Evolutionary conservation across 2,113 vertebrate species (phyloP), one percentile per base, ranked within the genome.

Genomic region (Lutjanus erythropterus): DNA sequence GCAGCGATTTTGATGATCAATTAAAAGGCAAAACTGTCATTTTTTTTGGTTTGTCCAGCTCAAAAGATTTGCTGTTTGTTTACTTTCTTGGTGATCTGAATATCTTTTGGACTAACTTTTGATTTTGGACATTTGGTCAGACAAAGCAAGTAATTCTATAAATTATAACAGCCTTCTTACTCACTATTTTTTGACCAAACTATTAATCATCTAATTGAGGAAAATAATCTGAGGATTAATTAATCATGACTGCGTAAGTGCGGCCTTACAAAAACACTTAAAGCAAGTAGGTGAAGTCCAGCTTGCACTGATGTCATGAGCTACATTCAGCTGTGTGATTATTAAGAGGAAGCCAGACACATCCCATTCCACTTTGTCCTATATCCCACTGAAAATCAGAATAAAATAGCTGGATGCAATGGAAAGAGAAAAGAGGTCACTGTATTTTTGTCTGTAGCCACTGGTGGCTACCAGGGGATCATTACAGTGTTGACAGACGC

Each of bases 261-360:
- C 31, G 25, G 18, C 9, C n/a, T 33, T 3, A 39, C 16, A 41
- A 53, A 65, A 77, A 62, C 31, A 2, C 14, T n/a, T 1, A 8
- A 1, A 52, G 18, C 44, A 42, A 58, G n/a, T 16, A 49, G 69
- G 75, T 60, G 41, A 37, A 33, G 19, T 39, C 58, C 31, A 37
- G 25, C 7, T 23, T 33, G 18, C 7, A 12, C 27, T 67, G 82
- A 71, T 60, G 75, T 80, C 78, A n/a, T 56, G 1, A 15, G 16
- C 25, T 21, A 18, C 60, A 60, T 55, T 55, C 25, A 46, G 10
- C 37, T 3, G 9, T 41, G 23, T 47, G 46, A 56, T 29, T 35
- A 80, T 27, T 19, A 10, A 41, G 44, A 84, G 83, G 72, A 86
- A 85, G 65, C 14, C 10, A 21, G 71, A 84, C 83, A 83, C 59